Evolutionary conservation across 2,888 invertebrate species (phyloP).

Genomic region (Prosopocoilus inquinatus): DNA sequence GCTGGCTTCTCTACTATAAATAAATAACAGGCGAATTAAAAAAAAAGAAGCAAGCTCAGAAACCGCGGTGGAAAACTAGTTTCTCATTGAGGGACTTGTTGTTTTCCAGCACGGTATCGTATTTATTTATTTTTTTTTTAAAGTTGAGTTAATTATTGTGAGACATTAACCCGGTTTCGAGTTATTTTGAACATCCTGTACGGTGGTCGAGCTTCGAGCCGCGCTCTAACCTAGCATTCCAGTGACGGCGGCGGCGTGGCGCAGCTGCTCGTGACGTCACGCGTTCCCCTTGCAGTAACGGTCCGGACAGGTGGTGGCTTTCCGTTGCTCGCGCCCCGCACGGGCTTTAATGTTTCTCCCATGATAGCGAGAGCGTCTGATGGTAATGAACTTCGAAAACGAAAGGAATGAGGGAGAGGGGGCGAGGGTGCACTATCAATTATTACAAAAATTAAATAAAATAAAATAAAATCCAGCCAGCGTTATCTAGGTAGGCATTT

Average conservation of each 20-base stretch:
- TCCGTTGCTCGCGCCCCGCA: constrained; percentile 12
- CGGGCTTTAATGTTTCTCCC: constrained; percentile 12
- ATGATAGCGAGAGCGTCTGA: too few species aligned
- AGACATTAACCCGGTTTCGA: too few species aligned
- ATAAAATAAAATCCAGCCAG: not conserved
- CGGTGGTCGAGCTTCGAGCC: not conserved
- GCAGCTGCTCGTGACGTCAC: constrained; percentile 6
- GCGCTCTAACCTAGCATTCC: not conserved
- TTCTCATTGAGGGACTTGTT: too few species aligned
- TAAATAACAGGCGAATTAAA: not conserved
- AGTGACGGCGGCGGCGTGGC: not conserved
- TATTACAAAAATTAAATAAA: constrained; percentile 12
- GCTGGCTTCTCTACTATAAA: not conserved
- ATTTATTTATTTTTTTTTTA: too few species aligned
- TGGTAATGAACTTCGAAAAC: not conserved
- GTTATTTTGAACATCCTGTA: not conserved
- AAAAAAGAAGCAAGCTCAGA: too few species aligned
- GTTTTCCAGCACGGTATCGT: too few species aligned
- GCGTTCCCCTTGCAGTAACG: not conserved
- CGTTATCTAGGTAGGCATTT: too few species aligned
- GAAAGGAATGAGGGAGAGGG: not conserved
- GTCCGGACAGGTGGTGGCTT: constrained; percentile 2
- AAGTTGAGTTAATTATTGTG: too few species aligned
- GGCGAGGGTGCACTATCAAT: too few species aligned
- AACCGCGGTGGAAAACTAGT: too few species aligned